A percentile compares a stretch with the other conserved stretches of the same genome.
phyloP scores from a whole-genome alignment of 2,797 vertebrate genomes.

The Halcyon leucocephala region DNA sequence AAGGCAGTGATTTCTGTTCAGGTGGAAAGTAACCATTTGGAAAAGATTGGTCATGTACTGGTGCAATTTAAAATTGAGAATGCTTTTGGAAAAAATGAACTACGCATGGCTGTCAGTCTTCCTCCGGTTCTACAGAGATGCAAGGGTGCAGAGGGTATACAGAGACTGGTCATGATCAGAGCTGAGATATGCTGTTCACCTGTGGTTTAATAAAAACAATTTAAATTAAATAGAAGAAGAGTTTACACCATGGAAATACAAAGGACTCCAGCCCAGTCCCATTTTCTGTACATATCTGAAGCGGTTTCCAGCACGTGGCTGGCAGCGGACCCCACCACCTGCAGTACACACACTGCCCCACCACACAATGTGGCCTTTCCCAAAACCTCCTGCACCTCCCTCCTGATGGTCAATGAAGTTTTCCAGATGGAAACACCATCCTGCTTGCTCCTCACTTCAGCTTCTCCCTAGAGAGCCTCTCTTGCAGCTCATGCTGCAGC shows the following conservation, averaged over 20 bases:
- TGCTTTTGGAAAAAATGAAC: not conserved
- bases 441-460: not conserved
- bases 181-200: rapidly evolving
- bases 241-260: not conserved
- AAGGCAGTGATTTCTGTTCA: not conserved
- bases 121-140: not conserved
- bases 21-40: not conserved
- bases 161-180: not conserved
- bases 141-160: not conserved
- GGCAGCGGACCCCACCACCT: rapidly evolving
- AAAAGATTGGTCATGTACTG: not conserved
- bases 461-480: not conserved
- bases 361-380: not conserved
- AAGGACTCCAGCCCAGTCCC: not conserved
- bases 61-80: not conserved
- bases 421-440: not conserved
- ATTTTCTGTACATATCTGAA: rapidly evolving
- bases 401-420: not conserved
- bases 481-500: not conserved
- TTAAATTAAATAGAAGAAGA: not conserved
- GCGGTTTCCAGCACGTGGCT: rapidly evolving
- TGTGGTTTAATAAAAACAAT: not conserved
- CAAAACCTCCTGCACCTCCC: not conserved
- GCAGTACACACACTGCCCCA: not conserved
- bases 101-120: not conserved